Evolutionary conservation across 2,888 invertebrate genomes (phyloP).

Genomic region (Harpagoxenus sublaevis): DNA sequence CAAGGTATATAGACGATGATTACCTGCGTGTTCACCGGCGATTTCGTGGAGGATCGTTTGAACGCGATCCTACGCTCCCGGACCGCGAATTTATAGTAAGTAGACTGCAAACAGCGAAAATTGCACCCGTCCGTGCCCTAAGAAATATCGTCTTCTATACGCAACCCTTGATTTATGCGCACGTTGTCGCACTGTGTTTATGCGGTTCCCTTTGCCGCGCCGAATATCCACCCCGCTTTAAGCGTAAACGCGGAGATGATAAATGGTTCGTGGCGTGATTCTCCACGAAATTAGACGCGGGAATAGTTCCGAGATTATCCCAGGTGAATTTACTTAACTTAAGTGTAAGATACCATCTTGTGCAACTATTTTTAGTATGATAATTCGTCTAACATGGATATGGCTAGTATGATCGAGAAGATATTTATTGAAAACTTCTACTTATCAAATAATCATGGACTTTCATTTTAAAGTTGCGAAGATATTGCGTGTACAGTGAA

Average conservation of each 20-base stretch:
- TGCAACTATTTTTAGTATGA: constrained; percentile 14
- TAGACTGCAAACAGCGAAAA: constrained; percentile 56
- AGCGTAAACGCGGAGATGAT: constrained; percentile 54
- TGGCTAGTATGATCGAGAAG: not conserved
- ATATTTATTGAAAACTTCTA: not conserved
- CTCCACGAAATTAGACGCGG: constrained; percentile 46
- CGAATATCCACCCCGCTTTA: constrained; percentile 50
- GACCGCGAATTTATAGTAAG: constrained; percentile 55
- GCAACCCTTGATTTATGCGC: constrained; percentile 53
- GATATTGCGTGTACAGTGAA: not conserved
- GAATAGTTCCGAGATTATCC: constrained; percentile 42
- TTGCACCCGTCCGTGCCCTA: constrained; percentile 51
- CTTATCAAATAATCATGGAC: not conserved
- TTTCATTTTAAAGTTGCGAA: not conserved
- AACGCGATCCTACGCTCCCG: constrained; percentile 41
- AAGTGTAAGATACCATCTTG: constrained; percentile 7
- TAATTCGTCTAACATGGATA: not conserved
- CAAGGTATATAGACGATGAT: constrained; percentile 46
- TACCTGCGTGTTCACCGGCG: constrained; percentile 66
- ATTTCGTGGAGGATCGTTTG: constrained; percentile 54
- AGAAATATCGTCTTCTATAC: constrained; percentile 56
- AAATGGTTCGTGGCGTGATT: constrained; percentile 51
- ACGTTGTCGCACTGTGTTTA: constrained; percentile 53
- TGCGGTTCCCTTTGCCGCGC: constrained; percentile 52
- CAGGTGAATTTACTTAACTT: constrained; percentile 27